These are phyloP conservation scores for Drosophila testacea DNA, from an alignment of 2,888 invertebrate species.

Conservation along the genomic window DNA sequence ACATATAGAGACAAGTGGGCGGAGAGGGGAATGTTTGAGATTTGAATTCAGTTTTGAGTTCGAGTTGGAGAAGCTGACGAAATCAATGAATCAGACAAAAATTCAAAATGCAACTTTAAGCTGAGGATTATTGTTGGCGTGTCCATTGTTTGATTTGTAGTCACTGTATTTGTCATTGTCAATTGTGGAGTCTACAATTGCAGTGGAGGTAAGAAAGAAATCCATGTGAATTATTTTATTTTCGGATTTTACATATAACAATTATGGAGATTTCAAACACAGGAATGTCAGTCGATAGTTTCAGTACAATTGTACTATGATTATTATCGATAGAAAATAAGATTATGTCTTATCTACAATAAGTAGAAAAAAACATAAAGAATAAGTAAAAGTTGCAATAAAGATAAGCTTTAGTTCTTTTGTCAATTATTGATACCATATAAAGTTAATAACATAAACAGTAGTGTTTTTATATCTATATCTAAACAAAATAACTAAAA, in stretches of 20 bases:
- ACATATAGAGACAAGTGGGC: slow-evolving; percentile 22
- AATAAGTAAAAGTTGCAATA: no score
- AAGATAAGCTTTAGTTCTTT: no score
- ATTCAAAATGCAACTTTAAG: slow-evolving; percentile 22
- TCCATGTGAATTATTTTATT: slow-evolving; percentile 21
- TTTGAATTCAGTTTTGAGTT: neutral
- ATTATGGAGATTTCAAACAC: neutral
- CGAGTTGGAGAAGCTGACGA: slow-evolving; percentile 39
- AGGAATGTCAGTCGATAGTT: slow-evolving; percentile 3
- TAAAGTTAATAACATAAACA: no score
- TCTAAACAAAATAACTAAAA: no score
- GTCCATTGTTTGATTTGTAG: slow-evolving; percentile 18
- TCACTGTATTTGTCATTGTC: slow-evolving; percentile 12
- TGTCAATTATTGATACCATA: no score
- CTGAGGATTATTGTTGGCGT: slow-evolving; percentile 21
- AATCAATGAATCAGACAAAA: slow-evolving; percentile 54
- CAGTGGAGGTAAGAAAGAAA: slow-evolving; percentile 7
- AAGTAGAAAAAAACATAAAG: neutral
- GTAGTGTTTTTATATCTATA: no score
- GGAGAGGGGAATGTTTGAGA: slow-evolving; percentile 12
- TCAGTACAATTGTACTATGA: slow-evolving; percentile 1
- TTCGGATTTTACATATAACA: slow-evolving; percentile 15
- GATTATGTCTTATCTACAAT: neutral
- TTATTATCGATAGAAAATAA: neutral
- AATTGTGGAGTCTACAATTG: slow-evolving; percentile 2